Percentiles rank a stretch among this genome's conserved stretches.
Evolutionary conservation across 2,888 invertebrate genomes (phyloP).

Genomic region (Dryocosmus kuriphilus): DNA sequence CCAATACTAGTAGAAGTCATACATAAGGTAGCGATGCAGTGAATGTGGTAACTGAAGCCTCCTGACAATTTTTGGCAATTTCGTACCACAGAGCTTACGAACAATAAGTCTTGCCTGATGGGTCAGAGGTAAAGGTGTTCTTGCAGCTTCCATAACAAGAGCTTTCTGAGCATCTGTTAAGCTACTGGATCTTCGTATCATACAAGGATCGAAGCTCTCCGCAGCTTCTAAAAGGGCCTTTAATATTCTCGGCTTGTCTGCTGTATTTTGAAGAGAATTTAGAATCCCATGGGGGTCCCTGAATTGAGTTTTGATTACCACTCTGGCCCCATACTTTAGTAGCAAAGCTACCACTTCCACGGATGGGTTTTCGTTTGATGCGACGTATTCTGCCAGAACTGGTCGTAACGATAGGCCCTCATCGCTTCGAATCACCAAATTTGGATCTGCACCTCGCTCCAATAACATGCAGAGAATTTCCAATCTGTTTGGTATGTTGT

Average conservation of each 20-base stretch:
- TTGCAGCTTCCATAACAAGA: constrained; percentile 83
- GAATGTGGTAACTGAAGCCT: constrained; percentile 83
- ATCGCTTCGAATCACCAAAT: constrained; percentile 86
- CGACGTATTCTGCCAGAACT: constrained; percentile 90
- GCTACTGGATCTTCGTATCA: constrained; percentile 86
- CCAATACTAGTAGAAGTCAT: constrained; percentile 79
- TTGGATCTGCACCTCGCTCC: constrained; percentile 86
- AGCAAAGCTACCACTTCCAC: constrained; percentile 84
- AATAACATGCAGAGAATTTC: constrained; percentile 84
- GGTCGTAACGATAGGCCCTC: constrained; percentile 87
- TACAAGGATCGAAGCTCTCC: constrained; percentile 88
- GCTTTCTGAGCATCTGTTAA: constrained; percentile 84
- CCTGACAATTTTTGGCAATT: constrained; percentile 80
- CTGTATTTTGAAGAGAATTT: constrained; percentile 86
- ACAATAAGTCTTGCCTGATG: constrained; percentile 83
- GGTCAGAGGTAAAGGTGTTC: constrained; percentile 83
- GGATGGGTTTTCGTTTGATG: constrained; percentile 85
- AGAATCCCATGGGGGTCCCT: constrained; percentile 91
- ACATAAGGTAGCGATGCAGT: constrained; percentile 84
- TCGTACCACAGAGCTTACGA: constrained; percentile 81
- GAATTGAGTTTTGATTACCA: constrained; percentile 90
- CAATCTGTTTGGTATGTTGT: constrained; percentile 85
- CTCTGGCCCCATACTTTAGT: constrained; percentile 88
- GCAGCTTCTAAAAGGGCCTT: constrained; percentile 86
- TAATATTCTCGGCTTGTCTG: constrained; percentile 79